Evolutionary conservation across 2,113 vertebrate genomes (phyloP), one percentile per base, ranked within the genome.

Genomic region (Dermatemys mawii): DNA sequence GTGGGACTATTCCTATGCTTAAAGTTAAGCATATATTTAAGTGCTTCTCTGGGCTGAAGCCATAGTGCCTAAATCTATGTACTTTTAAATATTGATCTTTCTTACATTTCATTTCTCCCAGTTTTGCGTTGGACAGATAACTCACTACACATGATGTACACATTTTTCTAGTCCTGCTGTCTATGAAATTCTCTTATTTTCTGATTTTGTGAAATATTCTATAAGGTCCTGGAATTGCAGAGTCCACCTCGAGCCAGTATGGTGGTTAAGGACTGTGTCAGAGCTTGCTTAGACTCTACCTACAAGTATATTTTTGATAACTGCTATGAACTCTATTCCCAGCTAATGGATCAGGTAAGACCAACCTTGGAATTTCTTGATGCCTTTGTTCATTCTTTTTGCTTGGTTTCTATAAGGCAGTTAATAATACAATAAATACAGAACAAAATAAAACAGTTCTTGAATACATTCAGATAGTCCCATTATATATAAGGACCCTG

Each of bases 271-370:
- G 99, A 99, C 88, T 99, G 99, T 63, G 99, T 99, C 55, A 98
- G 98, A 94, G 99, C 99, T 1, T 99, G 99, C 86, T 97, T 99
- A 94, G 99, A 99, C 94, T 99, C 99, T 19, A 99, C 99, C 0
- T 99, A 99, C 91, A 99, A 98, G 97, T 99, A 99, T 95, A 99
- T 99, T 94, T 99, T 99, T 96, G 99, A 99, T 95, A 99, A 99
- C 94, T 99, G 99, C 97, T 98, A 99, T 53, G 99, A 99, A 63
- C 98, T 99, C 13, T 99, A 99, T 95, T 98, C 97, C 85, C 99
- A 99, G n/a, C 97, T 99, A 83, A 97, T 99, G 70, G 99, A 99
- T 95, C 99, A 99, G 99, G 99, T 99, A 98, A 98, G 97, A 79
- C 29, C 13, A 50, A 70, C 50, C 32, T 24, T 80, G 13, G 53